Percentiles rank a stretch among this genome's conserved stretches.
These are phyloP conservation scores for Diploptera punctata DNA, from an alignment of 2,888 invertebrate species.

Conservation along the genomic window DNA sequence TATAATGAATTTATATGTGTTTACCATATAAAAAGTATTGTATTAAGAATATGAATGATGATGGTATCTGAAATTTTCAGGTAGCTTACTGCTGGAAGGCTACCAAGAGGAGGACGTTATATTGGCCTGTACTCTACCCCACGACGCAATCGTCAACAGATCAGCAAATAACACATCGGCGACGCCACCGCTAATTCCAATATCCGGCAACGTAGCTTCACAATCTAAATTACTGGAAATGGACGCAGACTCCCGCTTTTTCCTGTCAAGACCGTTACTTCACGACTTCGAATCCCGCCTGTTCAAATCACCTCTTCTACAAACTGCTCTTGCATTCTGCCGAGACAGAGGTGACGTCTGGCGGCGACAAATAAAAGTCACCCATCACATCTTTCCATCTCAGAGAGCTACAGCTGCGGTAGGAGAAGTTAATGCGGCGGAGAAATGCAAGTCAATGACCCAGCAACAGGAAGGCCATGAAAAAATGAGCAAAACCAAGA, in stretches of 20 bases:
- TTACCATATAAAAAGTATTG: too few species aligned
- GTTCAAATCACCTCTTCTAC: slow-evolving; percentile 68
- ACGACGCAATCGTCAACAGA: slow-evolving; percentile 56
- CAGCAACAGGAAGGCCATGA: slow-evolving; percentile 52
- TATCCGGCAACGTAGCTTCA: background rate
- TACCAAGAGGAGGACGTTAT: slow-evolving; percentile 69
- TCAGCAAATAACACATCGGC: background rate
- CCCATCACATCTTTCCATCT: slow-evolving; percentile 46
- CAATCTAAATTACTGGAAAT: slow-evolving; percentile 59
- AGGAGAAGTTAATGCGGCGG: slow-evolving; percentile 41
- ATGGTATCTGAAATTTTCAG: too few species aligned
- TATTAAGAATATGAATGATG: too few species aligned
- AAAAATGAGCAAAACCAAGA: slow-evolving; percentile 40
- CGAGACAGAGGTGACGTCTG: slow-evolving; percentile 56
- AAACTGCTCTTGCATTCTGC: slow-evolving; percentile 70
- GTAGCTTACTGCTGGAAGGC: slow-evolving; percentile 65
- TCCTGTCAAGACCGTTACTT: slow-evolving; percentile 65
- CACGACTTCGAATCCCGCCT: slow-evolving; percentile 68
- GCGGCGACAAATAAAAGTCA: slow-evolving; percentile 52
- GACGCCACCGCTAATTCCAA: background rate
- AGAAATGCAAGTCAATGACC: slow-evolving; percentile 51
- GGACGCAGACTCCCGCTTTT: slow-evolving; percentile 61
- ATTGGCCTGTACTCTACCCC: slow-evolving; percentile 66
- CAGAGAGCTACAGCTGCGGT: background rate
- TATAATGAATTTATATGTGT: too few species aligned